Evolutionary conservation across 2,113 vertebrate genomes (phyloP).

Genomic region (Notechis scutatus): DNA sequence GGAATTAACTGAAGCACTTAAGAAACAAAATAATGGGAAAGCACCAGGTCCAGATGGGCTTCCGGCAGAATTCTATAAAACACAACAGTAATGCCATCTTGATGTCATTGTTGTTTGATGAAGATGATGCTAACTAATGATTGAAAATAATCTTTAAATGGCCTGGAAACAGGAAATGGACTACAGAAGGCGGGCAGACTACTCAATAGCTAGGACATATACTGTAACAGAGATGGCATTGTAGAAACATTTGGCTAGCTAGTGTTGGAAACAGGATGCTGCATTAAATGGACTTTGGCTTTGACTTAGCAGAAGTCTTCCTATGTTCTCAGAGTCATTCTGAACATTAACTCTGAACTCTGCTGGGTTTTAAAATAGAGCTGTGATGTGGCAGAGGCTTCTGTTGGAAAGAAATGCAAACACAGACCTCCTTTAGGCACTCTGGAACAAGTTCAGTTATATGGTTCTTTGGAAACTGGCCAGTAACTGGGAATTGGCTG

Average conservation of each 20-base stretch:
- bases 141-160: not conserved
- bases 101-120: not conserved
- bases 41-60: no score
- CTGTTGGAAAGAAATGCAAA: not conserved
- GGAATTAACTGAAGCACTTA: no score
- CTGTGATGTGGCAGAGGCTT: not conserved
- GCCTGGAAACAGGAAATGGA: not conserved
- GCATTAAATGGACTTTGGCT: not conserved
- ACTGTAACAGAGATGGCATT: not conserved
- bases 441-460: not conserved
- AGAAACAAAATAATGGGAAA: no score
- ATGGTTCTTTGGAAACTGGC: not conserved
- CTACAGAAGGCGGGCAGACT: not conserved
- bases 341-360: not conserved
- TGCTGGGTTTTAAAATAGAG: not conserved
- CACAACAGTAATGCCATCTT: not conserved
- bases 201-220: not conserved
- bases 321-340: not conserved
- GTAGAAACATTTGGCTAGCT: not conserved
- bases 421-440: not conserved
- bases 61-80: no score
- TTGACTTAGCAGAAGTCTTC: not conserved
- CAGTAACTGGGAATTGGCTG: not conserved
- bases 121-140: not conserved
- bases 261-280: not conserved